Evolutionary conservation across 2,888 invertebrate genomes (phyloP).

Genomic region (Eudemis profundana): DNA sequence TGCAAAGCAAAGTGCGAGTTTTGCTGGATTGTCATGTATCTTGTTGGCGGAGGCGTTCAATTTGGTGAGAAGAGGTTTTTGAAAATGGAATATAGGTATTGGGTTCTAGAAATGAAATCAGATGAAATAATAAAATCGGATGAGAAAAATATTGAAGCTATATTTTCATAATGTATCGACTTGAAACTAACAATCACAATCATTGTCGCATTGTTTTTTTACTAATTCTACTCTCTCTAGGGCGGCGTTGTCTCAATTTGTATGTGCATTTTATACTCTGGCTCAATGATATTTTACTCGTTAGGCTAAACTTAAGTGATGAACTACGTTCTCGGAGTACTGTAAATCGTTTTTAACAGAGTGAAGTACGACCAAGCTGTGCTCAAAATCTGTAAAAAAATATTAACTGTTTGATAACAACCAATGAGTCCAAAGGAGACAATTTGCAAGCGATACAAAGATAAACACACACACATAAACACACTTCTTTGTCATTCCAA

Average conservation of each 20-base stretch:
- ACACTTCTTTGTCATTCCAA: too few species aligned
- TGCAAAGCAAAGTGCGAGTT: constrained; percentile 42
- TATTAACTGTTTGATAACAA: not conserved
- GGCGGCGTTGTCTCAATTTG: too few species aligned
- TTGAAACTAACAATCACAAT: too few species aligned
- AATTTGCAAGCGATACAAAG: too few species aligned
- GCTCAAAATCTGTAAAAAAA: constrained; percentile 51
- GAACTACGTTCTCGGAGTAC: not conserved
- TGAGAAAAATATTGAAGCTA: too few species aligned
- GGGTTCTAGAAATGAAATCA: not conserved
- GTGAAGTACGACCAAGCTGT: constrained; percentile 63
- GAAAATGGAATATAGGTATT: not conserved
- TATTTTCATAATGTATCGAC: too few species aligned
- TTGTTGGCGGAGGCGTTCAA: constrained; percentile 37
- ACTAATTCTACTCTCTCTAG: too few species aligned
- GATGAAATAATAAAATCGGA: too few species aligned
- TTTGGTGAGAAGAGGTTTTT: constrained; percentile 35
- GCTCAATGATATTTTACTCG: too few species aligned
- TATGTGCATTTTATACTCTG: too few species aligned
- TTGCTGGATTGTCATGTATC: constrained; percentile 45
- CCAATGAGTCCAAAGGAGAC: not conserved
- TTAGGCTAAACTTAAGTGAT: not conserved
- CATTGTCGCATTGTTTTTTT: too few species aligned
- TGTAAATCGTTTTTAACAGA: constrained; percentile 57
- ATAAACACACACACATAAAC: too few species aligned